Base-by-base conservation (phyloP, 2,888 invertebrate species). In the Corbicula japonica region DNA sequence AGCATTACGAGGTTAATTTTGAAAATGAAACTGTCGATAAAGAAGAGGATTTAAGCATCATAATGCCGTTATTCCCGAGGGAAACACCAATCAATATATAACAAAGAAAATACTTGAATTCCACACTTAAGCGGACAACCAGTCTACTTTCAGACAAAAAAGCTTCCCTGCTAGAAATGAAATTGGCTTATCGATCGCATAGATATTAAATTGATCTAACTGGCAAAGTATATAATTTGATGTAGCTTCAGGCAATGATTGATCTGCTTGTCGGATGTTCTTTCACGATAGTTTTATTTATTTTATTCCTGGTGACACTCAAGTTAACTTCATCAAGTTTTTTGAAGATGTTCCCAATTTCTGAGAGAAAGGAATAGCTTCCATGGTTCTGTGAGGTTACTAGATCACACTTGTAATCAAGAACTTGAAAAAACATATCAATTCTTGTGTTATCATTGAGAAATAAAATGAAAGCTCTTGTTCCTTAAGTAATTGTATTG, bases 201-300 rank as follows among this genome's bases (percentile, higher is more conserved):
- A 21, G 60, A 66, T 73, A 73, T 73, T 73, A 48, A 48, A 73
- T 73, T 73, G 65, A 73, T 73, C 60, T 41, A 35, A 34, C 54
- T 38, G 41, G 54, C 30, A 50, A 69, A 69, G 46, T 58, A 69
- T 52, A 46, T 58, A 69, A 69, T 69, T 48, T 50, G 52, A 52
- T 65, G 65, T 26, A 52, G n/a, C 38, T 38, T 34, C 52, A 35
- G 35, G 38, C 34, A 5, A 52, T 52, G 52, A 50, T n/a, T n/a
- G n/a, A n/a, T n/a, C n/a, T n/a, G n/a, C n/a, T n/a, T n/a, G n/a
- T n/a, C n/a, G n/a, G n/a, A n/a, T n/a, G n/a, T n/a, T n/a, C n/a
- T n/a, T n/a, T n/a, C n/a, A n/a, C n/a, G n/a, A n/a, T n/a, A n/a
- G n/a, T n/a, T n/a, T n/a, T n/a, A n/a, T n/a, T n/a, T n/a, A n/a